Evolutionary conservation across 1,140 invertebrate genomes (phyloP).

Genomic region (Caenorhabditis briggsae): DNA sequence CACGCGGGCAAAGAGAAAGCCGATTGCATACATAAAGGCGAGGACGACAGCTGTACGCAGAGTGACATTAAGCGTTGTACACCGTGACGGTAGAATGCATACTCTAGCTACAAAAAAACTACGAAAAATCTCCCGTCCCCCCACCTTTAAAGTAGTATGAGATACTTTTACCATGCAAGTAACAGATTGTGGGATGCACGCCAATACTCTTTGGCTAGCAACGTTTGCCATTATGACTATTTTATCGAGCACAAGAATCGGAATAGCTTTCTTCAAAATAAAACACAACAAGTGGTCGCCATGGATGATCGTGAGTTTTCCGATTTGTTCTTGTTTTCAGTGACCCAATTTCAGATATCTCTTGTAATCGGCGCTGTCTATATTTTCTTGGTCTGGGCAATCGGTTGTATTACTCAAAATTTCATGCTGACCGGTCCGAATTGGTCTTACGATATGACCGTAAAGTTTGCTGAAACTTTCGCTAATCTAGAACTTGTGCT

Average conservation of each 20-base stretch:
- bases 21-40: too few relatives aligned
- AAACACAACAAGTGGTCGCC: background rate
- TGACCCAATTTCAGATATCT: background rate
- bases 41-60: too few relatives aligned
- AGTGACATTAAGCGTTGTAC: too few relatives aligned
- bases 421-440: constrained; percentile 2
- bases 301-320: background rate
- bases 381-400: background rate
- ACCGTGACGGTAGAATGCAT: too few relatives aligned
- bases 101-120: too few relatives aligned
- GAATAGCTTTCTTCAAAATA: constrained; percentile 28
- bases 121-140: too few relatives aligned
- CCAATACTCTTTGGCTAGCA: constrained; percentile 5
- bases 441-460: constrained; percentile 30
- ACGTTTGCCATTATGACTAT: constrained; percentile 13
- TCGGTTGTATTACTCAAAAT: constrained; percentile 26
- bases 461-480: background rate
- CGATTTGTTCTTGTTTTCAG: background rate
- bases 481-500: constrained; percentile 10
- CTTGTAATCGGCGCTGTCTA: background rate
- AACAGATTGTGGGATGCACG: constrained; percentile 32
- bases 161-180: too few relatives aligned
- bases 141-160: too few relatives aligned
- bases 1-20: too few relatives aligned
- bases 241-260: background rate